These are phyloP conservation scores for Caprella mutica DNA, from an alignment of 2,888 invertebrate genomes.

Conservation along the genomic window DNA sequence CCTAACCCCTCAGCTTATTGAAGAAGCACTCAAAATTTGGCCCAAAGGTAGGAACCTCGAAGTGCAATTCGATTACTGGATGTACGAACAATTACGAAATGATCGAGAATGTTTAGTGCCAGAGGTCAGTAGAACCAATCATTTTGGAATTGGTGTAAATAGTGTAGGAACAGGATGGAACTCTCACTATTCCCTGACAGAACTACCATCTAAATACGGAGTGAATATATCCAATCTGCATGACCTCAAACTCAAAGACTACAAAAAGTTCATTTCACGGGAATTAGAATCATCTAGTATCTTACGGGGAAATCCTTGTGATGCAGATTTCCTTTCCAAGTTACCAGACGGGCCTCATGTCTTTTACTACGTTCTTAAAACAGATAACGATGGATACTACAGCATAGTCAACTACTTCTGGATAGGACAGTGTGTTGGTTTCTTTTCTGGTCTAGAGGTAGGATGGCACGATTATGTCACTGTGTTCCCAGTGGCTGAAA, in stretches of 20 bases:
- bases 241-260: neutral
- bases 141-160: conserved; percentile 25
- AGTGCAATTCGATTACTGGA: conserved; percentile 23
- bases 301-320: conserved; percentile 19
- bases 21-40: conserved; percentile 21
- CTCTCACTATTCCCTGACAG: conserved; percentile 12
- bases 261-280: neutral
- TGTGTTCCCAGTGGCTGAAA: neutral
- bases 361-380: conserved; percentile 15
- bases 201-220: neutral
- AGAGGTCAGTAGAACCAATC: conserved; percentile 16
- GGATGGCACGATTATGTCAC: conserved; percentile 17
- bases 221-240: conserved; percentile 14
- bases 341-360: conserved; percentile 8
- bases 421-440: conserved; percentile 15
- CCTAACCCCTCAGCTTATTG: conserved; percentile 15
- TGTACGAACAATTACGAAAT: conserved; percentile 9
- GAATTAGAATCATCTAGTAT: conserved; percentile 8
- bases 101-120: conserved; percentile 23
- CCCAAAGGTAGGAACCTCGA: neutral
- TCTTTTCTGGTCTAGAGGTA: conserved; percentile 15
- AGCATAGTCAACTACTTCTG: conserved; percentile 7
- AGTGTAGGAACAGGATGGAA: conserved; percentile 15
- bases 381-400: neutral
- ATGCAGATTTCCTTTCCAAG: conserved; percentile 9